phyloP scores from a whole-genome alignment of 2,888 invertebrate genomes.

The Pammene fasciana region DNA sequence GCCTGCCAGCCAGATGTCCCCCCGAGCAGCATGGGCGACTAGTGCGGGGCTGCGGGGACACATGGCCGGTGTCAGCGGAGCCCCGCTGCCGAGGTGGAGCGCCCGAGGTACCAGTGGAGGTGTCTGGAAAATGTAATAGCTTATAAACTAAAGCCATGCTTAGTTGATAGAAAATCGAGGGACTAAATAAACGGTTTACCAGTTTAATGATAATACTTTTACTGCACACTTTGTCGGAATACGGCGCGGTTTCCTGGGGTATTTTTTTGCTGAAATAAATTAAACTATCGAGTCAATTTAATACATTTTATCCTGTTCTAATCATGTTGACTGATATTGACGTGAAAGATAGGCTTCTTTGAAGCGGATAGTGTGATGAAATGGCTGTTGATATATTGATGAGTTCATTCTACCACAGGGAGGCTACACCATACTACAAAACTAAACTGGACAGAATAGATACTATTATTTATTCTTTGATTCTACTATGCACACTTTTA shows the following conservation, averaged over 20 bases:
- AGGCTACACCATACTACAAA: no score
- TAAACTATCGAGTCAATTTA: no score
- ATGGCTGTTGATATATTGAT: no score
- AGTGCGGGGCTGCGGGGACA: conserved; percentile 91
- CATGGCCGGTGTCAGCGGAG: conserved; percentile 76
- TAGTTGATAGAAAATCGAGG: background rate
- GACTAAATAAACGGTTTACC: background rate
- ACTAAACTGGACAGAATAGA: no score
- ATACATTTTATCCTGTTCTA: no score
- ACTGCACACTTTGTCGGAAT: background rate
- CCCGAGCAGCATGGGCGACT: conserved; percentile 94
- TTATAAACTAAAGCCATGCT: background rate
- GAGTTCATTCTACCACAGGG: no score
- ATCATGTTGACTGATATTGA: no score
- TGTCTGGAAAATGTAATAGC: conserved; percentile 52
- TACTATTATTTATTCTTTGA: no score
- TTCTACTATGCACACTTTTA: no score
- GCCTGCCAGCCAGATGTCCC: conserved; percentile 94
- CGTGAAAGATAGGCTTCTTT: no score
- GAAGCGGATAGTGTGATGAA: no score
- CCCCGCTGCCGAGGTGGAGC: conserved; percentile 73
- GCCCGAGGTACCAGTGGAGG: conserved; percentile 74
- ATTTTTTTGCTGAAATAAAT: no score
- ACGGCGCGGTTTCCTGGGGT: background rate
- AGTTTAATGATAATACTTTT: background rate